A percentile compares a stretch with the other conserved stretches of the same genome.
These are phyloP conservation scores for Uropsilus gracilis DNA, from an alignment of 2,113 vertebrate genomes.

Conservation along the genomic window DNA sequence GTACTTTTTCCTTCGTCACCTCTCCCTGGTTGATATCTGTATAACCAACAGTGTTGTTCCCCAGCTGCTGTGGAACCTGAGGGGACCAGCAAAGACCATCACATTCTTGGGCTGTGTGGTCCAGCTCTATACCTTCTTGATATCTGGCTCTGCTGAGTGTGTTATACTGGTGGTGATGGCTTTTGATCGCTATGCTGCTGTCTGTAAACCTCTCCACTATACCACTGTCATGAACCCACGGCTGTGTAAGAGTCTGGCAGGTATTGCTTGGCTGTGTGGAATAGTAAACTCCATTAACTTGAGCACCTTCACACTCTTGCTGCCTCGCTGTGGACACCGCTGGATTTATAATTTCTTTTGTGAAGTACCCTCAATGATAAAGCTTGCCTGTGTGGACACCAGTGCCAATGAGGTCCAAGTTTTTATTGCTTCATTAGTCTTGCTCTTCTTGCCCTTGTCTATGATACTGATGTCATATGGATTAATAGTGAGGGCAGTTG, in stretches of 20 bases:
- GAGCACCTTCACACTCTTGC: constrained; percentile 57
- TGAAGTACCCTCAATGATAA: too few species aligned
- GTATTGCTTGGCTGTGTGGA: background rate
- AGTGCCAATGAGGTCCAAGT: background rate
- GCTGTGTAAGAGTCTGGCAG: background rate
- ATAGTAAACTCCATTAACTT: constrained; percentile 60
- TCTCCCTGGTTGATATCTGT: constrained; percentile 71
- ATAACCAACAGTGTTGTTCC: constrained; percentile 73
- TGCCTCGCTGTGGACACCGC: constrained; percentile 65
- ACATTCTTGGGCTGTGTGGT: constrained; percentile 54
- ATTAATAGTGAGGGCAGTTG: background rate
- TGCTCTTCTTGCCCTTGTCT: background rate
- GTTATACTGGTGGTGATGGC: constrained; percentile 71
- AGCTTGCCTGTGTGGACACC: constrained; percentile 66
- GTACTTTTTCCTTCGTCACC: constrained; percentile 66
- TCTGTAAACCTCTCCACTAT: constrained; percentile 74
- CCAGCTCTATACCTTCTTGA: constrained; percentile 71
- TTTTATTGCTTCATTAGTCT: too few species aligned
- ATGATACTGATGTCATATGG: constrained; percentile 36
- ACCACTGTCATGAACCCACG: constrained; percentile 51
- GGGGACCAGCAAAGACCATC: constrained; percentile 64
- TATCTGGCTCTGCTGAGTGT: constrained; percentile 71
- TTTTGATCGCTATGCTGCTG: constrained; percentile 67
- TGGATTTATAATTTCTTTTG: constrained; percentile 73
- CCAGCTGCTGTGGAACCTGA: constrained; percentile 71